A percentile compares a stretch with the other conserved stretches of the same genome.
phyloP scores from a whole-genome alignment of 2,113 vertebrate genomes.

The Onychorhynchus coronatus region DNA sequence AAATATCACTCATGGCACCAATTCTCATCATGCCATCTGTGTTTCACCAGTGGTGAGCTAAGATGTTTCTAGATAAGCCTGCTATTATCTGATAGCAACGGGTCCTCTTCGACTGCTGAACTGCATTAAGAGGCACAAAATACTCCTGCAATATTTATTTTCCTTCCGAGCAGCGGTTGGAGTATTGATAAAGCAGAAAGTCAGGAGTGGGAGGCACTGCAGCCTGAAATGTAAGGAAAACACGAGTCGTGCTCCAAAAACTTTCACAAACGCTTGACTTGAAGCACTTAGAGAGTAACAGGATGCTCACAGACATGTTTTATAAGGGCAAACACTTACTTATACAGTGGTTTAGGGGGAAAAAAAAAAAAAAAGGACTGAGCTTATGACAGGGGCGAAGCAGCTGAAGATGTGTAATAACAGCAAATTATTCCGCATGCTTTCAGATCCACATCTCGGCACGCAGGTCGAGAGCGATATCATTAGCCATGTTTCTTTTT shows the following conservation, averaged over 20 bases:
- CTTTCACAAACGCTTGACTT: not conserved
- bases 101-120: not conserved
- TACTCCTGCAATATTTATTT: slow-evolving; percentile 48
- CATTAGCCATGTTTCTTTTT: not conserved
- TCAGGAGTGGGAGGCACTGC: not conserved
- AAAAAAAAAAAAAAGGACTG: not conserved
- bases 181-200: slow-evolving; percentile 18
- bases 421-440: not conserved
- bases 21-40: not conserved
- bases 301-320: not conserved
- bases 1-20: not conserved
- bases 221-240: not conserved
- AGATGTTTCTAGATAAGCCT: not conserved
- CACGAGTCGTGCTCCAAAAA: not conserved
- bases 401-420: not conserved
- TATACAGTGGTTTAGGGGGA: not conserved
- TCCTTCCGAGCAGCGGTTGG: slow-evolving; percentile 1
- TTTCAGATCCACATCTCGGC: not conserved
- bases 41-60: not conserved
- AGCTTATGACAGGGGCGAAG: not conserved
- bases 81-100: not conserved
- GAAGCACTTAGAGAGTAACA: not conserved
- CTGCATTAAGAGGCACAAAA: slow-evolving; percentile 12
- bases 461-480: not conserved
- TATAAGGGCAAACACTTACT: not conserved